Percentiles rank a stretch among this genome's conserved stretches.
These are phyloP conservation scores for Nomada goodeniana DNA, from an alignment of 2,888 invertebrate genomes.

Conservation along the genomic window DNA sequence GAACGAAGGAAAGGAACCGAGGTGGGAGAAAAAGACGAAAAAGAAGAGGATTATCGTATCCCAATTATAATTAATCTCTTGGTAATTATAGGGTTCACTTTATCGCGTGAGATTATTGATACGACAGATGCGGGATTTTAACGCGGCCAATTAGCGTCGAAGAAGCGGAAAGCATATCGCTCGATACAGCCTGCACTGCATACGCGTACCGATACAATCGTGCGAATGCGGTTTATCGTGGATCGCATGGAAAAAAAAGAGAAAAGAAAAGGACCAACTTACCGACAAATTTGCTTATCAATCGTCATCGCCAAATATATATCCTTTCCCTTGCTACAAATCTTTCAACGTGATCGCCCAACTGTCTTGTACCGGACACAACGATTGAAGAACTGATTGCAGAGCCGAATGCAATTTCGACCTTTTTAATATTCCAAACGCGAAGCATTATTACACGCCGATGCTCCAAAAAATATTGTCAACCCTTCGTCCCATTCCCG, in stretches of 20 bases:
- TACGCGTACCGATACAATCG: conserved; percentile 26
- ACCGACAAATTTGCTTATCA: conserved; percentile 17
- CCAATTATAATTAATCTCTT: conserved; percentile 66
- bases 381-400: too few species aligned
- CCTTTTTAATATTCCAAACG: too few species aligned
- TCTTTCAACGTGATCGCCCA: not conserved
- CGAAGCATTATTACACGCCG: too few species aligned
- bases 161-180: conserved; percentile 56
- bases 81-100: conserved; percentile 43
- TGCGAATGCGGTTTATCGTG: conserved; percentile 2
- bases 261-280: not conserved
- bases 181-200: conserved; percentile 29
- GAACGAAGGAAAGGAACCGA: not conserved
- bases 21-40: not conserved
- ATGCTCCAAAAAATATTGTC: too few species aligned
- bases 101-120: conserved; percentile 57
- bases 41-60: conserved; percentile 32
- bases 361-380: not conserved
- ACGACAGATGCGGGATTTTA: conserved; percentile 58
- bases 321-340: not conserved
- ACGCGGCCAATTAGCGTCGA: conserved; percentile 52
- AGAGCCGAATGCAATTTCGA: too few species aligned
- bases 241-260: conserved; percentile 8
- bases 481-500: too few species aligned
- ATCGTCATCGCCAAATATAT: not conserved